Percentiles rank a stretch among this genome's conserved stretches.
phyloP scores from a whole-genome alignment of 2,797 vertebrate genomes.

The Tenualosa ilisha region DNA sequence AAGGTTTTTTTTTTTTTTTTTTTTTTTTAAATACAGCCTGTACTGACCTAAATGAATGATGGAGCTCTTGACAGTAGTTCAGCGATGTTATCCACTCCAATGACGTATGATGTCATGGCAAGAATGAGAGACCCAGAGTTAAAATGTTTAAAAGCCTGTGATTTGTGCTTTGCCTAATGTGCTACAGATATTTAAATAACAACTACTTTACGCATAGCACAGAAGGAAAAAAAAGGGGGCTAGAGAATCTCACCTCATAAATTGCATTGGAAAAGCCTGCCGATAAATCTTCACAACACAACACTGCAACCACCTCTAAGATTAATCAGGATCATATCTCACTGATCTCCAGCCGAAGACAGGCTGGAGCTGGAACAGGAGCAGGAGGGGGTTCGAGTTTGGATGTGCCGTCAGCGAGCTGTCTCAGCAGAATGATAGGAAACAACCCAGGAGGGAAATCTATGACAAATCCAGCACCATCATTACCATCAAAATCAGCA shows the following conservation, averaged over 20 bases:
- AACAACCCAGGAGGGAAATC: not conserved
- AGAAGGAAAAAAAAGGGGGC: not conserved
- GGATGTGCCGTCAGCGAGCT: not conserved
- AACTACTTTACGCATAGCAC: not conserved
- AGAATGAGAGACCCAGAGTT: not conserved
- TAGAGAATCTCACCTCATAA: not conserved
- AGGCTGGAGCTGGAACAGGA: not conserved
- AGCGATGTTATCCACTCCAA: slow-evolving; percentile 19
- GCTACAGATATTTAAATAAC: not conserved
- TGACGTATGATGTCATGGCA: slow-evolving; percentile 11
- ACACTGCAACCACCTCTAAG: slow-evolving; percentile 11
- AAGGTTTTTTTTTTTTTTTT: not conserved
- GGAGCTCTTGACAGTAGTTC: slow-evolving; percentile 1
- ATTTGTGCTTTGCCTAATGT: slow-evolving; percentile 20
- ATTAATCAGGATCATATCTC: slow-evolving; percentile 8
- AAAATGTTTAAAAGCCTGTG: slow-evolving; percentile 10
- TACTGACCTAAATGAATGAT: not conserved
- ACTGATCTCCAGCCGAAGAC: not conserved
- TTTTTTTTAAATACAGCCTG: not conserved
- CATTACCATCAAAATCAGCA: not conserved
- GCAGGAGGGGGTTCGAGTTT: not conserved
- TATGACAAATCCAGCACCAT: slow-evolving; percentile 10
- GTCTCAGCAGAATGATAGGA: slow-evolving; percentile 1
- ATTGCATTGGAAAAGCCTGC: not conserved
- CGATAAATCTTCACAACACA: slow-evolving; percentile 3